A percentile compares a stretch with the other conserved stretches of the same genome.
These are phyloP conservation scores for Zygothrica quintamaculata DNA, from an alignment of 2,888 invertebrate species.

Conservation along the genomic window DNA sequence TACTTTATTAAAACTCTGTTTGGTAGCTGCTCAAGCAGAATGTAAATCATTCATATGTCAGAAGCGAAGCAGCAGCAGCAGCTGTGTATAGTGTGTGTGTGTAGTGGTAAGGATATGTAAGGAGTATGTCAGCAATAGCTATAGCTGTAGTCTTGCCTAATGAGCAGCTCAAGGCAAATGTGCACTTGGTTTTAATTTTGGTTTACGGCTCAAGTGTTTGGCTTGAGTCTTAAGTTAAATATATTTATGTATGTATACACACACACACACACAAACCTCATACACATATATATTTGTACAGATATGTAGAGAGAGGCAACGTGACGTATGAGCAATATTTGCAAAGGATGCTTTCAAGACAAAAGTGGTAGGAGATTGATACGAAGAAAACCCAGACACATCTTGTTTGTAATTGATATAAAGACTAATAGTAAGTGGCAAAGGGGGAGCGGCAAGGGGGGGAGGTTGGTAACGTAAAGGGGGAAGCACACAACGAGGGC, in stretches of 20 bases:
- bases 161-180: slow-evolving; percentile 50
- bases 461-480: no score
- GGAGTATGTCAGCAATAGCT: not conserved
- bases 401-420: slow-evolving; percentile 53
- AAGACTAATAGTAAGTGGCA: slow-evolving; percentile 52
- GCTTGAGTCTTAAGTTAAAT: slow-evolving; percentile 52
- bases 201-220: slow-evolving; percentile 64
- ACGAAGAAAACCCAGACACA: slow-evolving; percentile 1
- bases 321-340: slow-evolving; percentile 56
- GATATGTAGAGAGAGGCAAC: slow-evolving; percentile 26
- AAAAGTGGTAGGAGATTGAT: not conserved
- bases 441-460: no score
- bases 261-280: slow-evolving; percentile 23
- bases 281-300: slow-evolving; percentile 28
- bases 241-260: slow-evolving; percentile 30
- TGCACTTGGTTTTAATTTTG: slow-evolving; percentile 59
- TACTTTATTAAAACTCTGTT: slow-evolving; percentile 78
- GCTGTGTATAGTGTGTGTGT: slow-evolving; percentile 1
- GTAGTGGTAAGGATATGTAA: not conserved
- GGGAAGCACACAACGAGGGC: slow-evolving; percentile 8
- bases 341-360: slow-evolving; percentile 18
- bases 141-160: slow-evolving; percentile 47
- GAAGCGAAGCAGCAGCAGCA: slow-evolving; percentile 11
- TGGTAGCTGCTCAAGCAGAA: slow-evolving; percentile 29
- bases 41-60: slow-evolving; percentile 53